Evolutionary conservation across 1,140 invertebrate species (phyloP), one percentile per base, ranked within the genome.

Genomic region (Caenorhabditis brenneri): DNA sequence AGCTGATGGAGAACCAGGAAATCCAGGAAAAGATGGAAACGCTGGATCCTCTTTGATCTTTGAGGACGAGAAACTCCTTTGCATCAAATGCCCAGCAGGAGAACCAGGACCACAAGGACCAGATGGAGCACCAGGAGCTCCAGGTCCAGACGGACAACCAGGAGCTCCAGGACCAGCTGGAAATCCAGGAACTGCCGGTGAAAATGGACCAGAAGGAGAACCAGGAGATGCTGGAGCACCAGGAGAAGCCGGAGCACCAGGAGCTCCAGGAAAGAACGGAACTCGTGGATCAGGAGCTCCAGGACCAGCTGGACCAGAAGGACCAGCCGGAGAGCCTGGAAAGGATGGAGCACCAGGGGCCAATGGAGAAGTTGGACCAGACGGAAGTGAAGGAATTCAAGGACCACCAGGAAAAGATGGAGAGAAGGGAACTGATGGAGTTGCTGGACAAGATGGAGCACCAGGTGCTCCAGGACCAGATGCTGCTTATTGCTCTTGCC

Each of bases 301-400:
- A 4, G 78, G 86, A 27, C 36, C 53, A 65, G 16, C 65, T 46
- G 86, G 86, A 24, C 85, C 81, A 51, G 39, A 58, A 42, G 86
- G 86, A 79, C 65, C 74, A 10, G 31, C 83, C 2, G 86, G 86
- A 46, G 49, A 53, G n/a, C 48, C 69, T 27, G 86, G 86, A 84
- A 39, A 49, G 9, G 58, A 86, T 49, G 86, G 86, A 19, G n/a
- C 51, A 22, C 27, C 36, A 27, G 85, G 85, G 27, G 53, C 74
- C 22, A 46, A 80, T 22, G 86, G 86, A 65, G 74, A 31, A 36
- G 31, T 49, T 86, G 86, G 86, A 80, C 84, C 53, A 22, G 51
- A 85, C 53, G 86, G 84, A 80, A 31, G 22, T 79, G 78, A 69
- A 74, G 80, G 80, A 58, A 81, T 81, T 46, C 55, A 65, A 69